These are phyloP conservation scores for Parascotia fuliginaria DNA, from an alignment of 2,888 invertebrate species.

Conservation along the genomic window DNA sequence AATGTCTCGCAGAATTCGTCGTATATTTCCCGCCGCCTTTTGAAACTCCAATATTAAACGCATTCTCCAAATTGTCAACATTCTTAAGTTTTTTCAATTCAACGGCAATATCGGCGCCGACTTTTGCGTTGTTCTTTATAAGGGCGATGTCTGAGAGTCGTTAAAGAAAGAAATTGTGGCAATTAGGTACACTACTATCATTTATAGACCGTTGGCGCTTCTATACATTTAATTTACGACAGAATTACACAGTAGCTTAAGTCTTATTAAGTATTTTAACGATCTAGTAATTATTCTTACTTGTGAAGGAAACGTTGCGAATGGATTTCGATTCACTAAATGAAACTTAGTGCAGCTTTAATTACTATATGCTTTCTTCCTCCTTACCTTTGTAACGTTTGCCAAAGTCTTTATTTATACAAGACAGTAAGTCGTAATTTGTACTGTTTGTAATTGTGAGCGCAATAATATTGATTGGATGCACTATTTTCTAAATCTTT, in stretches of 20 bases:
- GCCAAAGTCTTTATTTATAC: background rate
- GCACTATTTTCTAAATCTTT: no score
- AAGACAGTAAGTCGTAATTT: background rate
- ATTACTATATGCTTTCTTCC: background rate
- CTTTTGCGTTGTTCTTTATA: constrained; percentile 96
- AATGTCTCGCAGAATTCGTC: constrained; percentile 51
- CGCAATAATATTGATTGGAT: no score
- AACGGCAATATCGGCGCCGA: constrained; percentile 92
- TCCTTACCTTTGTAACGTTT: background rate
- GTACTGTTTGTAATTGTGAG: background rate
- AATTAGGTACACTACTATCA: constrained; percentile 65
- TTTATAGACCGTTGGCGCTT: constrained; percentile 59
- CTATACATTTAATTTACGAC: constrained; percentile 65
- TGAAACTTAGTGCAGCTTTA: background rate
- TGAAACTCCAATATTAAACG: constrained; percentile 58
- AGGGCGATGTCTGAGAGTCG: constrained; percentile 92
- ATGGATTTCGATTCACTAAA: constrained; percentile 14
- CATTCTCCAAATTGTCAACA: constrained; percentile 53
- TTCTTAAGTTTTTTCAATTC: constrained; percentile 82
- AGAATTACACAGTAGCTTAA: constrained; percentile 52
- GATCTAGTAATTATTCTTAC: constrained; percentile 46
- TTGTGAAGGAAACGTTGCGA: constrained; percentile 13
- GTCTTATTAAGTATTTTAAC: constrained; percentile 64
- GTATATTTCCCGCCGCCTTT: constrained; percentile 42
- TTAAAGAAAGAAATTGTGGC: constrained; percentile 71